Conservation (phyloP, 2,797 vertebrate species). For the Mustela erminea region DNA sequence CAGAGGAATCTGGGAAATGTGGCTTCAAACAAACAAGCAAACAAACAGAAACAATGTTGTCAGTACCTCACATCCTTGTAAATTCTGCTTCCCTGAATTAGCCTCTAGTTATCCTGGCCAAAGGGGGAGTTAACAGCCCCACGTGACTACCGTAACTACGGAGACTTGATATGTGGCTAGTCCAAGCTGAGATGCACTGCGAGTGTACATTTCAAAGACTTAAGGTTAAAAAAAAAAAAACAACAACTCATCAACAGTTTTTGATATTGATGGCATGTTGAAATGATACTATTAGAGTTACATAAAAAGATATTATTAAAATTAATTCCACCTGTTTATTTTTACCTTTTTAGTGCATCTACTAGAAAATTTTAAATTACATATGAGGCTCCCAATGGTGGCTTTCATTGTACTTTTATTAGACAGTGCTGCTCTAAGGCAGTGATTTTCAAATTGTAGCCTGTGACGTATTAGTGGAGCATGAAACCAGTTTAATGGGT, state of each 20-base stretch:
- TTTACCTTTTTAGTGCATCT: background rate
- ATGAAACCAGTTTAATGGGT: slow-evolving; percentile 22
- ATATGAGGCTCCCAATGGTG: background rate
- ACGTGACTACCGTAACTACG: rapidly evolving
- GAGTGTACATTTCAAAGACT: background rate
- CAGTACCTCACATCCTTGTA: background rate
- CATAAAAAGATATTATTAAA: background rate
- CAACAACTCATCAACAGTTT: background rate
- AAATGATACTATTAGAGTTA: background rate
- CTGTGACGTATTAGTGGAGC: background rate
- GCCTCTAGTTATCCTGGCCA: background rate
- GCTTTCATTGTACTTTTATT: background rate
- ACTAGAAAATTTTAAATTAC: background rate
- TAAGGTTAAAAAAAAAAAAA: background rate
- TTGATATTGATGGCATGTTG: background rate
- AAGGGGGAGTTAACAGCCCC: too few species aligned
- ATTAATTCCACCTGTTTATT: background rate
- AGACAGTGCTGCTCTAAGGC: background rate
- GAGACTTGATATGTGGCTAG: background rate
- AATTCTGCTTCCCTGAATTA: background rate
- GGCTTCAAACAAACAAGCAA: background rate
- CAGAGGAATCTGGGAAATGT: background rate
- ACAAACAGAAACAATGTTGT: background rate
- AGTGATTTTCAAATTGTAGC: slow-evolving; percentile 6
- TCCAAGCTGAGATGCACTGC: background rate